Base-by-base conservation (phyloP, 2,888 invertebrate genomes). In the Campoplex capitator region DNA sequence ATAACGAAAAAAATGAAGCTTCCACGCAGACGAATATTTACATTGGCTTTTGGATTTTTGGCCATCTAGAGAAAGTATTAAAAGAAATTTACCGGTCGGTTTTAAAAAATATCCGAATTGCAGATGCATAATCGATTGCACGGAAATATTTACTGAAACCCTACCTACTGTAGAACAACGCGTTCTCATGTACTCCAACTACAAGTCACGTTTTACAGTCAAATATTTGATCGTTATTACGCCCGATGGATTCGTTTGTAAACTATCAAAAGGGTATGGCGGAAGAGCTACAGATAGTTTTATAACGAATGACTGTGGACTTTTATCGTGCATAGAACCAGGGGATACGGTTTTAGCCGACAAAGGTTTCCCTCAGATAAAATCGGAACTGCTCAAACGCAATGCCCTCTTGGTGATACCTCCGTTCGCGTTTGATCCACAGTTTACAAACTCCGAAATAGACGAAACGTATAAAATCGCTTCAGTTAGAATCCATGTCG, bases 1-100 rank as follows among this genome's bases (percentile, higher is more conserved):
- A 67, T 8, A 38, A 16, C 38, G 18, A 67, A 8, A 67, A 18
- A n/a, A 67, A 67, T 67, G 67, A 67, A 32, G 62, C 62, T 13
- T 62, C 62, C 11, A 62, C 62, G 11, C 62, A 62, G 11, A 62
- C 28, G n/a, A 32, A 62, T 32, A 62, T 62, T 32, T 32, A 62
- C 32, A 62, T 62, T 8, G 32, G 62, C 88, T 82, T 28, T 88
- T 87, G 88, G 80, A 89, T 56, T 89, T 89, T 79, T 89, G 88
- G 88, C 88, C 88, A 1, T 87, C 88, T 16, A 86, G 42, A 58
- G 88, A 88, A 79, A 84, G 82, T 32, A 32, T 86, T 2, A 84
- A 87, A 73, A 84, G 80, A 81, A 88, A 35, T 67, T 48, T 88
- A 35, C 88, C 89, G 1, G 18, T 18, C 18, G 18, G 18, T 18